A percentile compares a stretch with the other conserved stretches of the same genome.
Evolutionary conservation across 2,888 invertebrate species (phyloP).

Genomic region (Drosophila pegasa): DNA sequence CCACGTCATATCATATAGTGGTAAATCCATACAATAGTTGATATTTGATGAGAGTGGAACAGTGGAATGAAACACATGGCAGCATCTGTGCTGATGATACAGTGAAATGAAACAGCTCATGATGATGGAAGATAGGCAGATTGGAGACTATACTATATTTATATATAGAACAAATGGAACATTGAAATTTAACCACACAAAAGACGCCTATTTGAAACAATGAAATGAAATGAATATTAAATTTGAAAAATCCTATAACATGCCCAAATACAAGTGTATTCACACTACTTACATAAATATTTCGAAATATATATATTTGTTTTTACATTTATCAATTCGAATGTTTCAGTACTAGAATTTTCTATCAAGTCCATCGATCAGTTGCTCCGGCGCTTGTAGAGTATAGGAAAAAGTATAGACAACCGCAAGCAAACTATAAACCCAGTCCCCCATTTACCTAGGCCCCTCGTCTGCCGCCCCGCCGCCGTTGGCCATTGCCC

Average conservation of each 20-base stretch:
- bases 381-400: slow-evolving; percentile 1
- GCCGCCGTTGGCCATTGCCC: background rate
- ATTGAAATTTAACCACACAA: background rate
- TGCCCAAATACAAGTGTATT: too few relatives aligned
- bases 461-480: background rate
- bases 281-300: background rate
- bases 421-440: slow-evolving; percentile 30
- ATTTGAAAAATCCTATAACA: too few relatives aligned
- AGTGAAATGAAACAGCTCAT: background rate
- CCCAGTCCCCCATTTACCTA: slow-evolving; percentile 25
- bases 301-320: background rate
- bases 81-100: too few relatives aligned
- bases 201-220: background rate
- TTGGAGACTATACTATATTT: too few relatives aligned
- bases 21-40: too few relatives aligned
- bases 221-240: background rate
- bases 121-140: background rate
- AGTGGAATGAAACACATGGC: background rate
- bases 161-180: too few relatives aligned
- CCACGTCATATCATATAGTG: too few relatives aligned
- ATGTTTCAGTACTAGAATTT: background rate
- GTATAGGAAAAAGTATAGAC: slow-evolving; percentile 14
- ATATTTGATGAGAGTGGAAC: too few relatives aligned
- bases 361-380: background rate
- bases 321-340: background rate